Percentiles rank a stretch among this genome's conserved stretches.
Conservation (phyloP, 2,113 vertebrate genomes). For the Dasyprocta punctata region DNA sequence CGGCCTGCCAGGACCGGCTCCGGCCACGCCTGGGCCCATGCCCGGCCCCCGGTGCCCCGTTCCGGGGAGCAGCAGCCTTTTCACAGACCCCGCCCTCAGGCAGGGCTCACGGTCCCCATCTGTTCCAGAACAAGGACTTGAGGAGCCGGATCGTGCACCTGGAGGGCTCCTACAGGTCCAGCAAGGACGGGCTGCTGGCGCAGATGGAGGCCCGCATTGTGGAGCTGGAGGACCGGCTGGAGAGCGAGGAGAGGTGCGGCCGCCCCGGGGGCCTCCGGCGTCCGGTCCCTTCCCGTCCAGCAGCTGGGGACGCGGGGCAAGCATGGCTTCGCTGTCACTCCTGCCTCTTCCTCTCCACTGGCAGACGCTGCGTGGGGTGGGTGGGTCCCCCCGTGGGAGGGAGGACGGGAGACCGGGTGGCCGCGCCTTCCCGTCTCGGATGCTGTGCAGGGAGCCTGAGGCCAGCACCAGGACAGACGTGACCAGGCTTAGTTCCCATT, state of each 20-base stretch:
- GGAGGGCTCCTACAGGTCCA: constrained; percentile 94
- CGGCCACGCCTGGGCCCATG: not conserved
- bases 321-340: not conserved
- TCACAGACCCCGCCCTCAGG: too few species aligned
- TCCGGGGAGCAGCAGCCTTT: not conserved
- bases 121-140: constrained; percentile 94
- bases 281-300: not conserved
- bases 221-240: constrained; percentile 95
- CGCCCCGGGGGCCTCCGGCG: rapidly evolving
- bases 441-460: not conserved
- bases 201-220: constrained; percentile 94
- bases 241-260: constrained; percentile 93
- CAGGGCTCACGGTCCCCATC: not conserved
- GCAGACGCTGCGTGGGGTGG: not conserved
- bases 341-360: not conserved
- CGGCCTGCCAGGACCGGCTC: not conserved
- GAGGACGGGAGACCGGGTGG: not conserved
- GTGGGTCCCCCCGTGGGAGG: not conserved
- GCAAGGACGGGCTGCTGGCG: constrained; percentile 93
- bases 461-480: not conserved
- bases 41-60: not conserved
- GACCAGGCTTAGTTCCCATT: not conserved
- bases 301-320: not conserved
- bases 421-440: rapidly evolving
- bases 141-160: constrained; percentile 94